Base-by-base conservation (phyloP, 2,888 invertebrate species). In the Lasiommata megera region DNA sequence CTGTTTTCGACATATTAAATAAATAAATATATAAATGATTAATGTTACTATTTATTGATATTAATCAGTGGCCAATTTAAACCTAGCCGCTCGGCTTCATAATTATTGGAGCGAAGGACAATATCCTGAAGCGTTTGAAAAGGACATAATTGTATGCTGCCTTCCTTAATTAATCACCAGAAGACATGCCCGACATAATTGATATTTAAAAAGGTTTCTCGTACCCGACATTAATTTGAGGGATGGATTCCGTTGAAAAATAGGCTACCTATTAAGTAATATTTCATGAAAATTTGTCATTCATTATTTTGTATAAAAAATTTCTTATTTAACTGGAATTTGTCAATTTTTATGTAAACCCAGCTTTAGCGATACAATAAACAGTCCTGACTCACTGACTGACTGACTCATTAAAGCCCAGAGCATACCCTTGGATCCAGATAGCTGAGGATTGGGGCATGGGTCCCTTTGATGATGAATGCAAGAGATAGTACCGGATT, bases 81-180 rank as follows among this genome's bases (percentile, higher is more conserved):
- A 57, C 38, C 23, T 8, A 48, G 54, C 44, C 28, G 31, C 18
- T 56, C 28, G 23, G 31, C 18, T 9, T 34, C 17, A 56, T 66
- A 69, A 67, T 66, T 66, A 67, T 67, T 66, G 59, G 58, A 67
- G 65, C 56, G 58, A 66, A 69, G 62, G 67, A 68, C 69, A 70
- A 69, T 71, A 65, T 67, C 64, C 64, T 63, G 52, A 67, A 65
- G 66, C 70, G 67, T 69, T 70, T 73, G 67, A 75, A 78, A 78
- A 78, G 77, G 78, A 77, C 78, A 78, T 87, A 85, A 88, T 88
- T 86, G 84, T 80, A 82, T 77, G 70, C 76, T 79, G 76, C 77
- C 83, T 80, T 89, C 85, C 87, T 88, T 88, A 88, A 89, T 89
- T 88, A 89, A 86, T 87, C 85, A 86, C 80, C 76, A 71, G 78